Evolutionary conservation across 2,888 invertebrate genomes (phyloP), one percentile per base, ranked within the genome.

Genomic region (Drosophila stalkeri): DNA sequence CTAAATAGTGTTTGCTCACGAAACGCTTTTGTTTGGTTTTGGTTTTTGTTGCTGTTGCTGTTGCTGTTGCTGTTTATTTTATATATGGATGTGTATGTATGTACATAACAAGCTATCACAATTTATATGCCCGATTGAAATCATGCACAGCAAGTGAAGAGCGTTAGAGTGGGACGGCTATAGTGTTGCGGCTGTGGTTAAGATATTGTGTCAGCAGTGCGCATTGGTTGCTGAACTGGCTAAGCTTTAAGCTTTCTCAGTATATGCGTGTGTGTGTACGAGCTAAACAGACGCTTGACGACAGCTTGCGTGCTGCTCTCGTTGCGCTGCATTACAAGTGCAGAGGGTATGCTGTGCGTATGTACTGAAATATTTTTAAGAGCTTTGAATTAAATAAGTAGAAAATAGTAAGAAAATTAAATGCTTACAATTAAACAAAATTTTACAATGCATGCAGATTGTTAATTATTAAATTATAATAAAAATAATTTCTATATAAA

Each of bases 1-100:
- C 91, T 79, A 84, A 91, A 85, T 87, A 77, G 41, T 81, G 47
- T 49, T 59, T 71, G 52, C 23, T 46, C 31, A 43, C 44, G 46
- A 39, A 16, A 41, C 20, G 18, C 31, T 37, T 55, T 23, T 27
- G 27, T 27, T 14, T 12, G 16, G 2, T 27, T 43, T 37, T 37
- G 51, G 49, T 16, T 55, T n/a, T 11, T 63, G 33, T 35, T 39
- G 20, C 9, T 23, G 46, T 59, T 56, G 71, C 23, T 47, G 20
- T 33, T 63, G 27, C 54, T 37, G n/a, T n/a, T n/a, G n/a, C n/a
- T n/a, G n/a, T n/a, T n/a, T n/a, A n/a, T n/a, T n/a, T n/a, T n/a
- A n/a, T n/a, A n/a, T n/a, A n/a, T n/a, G n/a, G n/a, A n/a, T n/a
- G n/a, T 20, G 14, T 46, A 33, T 31, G 18, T 49, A 14, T 20